Evolutionary conservation across 2,797 vertebrate genomes (phyloP).

Genomic region (Neostethus bicornis): DNA sequence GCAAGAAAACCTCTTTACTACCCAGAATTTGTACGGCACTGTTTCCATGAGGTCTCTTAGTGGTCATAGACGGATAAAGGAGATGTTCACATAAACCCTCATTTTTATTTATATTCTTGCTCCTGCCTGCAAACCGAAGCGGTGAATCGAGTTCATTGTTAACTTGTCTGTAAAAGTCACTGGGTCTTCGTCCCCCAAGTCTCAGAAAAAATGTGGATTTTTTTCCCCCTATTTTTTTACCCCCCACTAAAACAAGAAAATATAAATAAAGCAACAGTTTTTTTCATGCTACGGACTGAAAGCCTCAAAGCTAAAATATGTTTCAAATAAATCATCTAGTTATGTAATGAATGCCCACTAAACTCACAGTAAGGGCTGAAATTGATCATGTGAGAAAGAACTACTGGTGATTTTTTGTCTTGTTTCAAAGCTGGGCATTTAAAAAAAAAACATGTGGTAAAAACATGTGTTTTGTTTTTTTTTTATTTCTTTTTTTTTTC

Average conservation of each 20-base stretch:
- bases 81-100: slow-evolving; percentile 33
- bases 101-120: slow-evolving; percentile 36
- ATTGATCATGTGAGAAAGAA: slow-evolving; percentile 43
- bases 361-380: slow-evolving; percentile 40
- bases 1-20: not conserved
- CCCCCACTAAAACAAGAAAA: slow-evolving; percentile 49
- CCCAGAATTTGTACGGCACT: not conserved
- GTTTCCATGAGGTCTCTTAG: slow-evolving; percentile 32
- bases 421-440: slow-evolving; percentile 32
- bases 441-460: slow-evolving; percentile 20
- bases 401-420: slow-evolving; percentile 27
- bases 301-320: slow-evolving; percentile 57
- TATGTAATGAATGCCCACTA: slow-evolving; percentile 46
- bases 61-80: slow-evolving; percentile 9
- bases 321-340: slow-evolving; percentile 52
- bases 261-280: slow-evolving; percentile 60
- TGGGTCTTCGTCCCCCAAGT: slow-evolving; percentile 24
- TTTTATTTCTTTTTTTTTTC: too few species aligned
- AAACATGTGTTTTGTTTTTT: slow-evolving; percentile 1
- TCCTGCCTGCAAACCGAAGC: slow-evolving; percentile 48
- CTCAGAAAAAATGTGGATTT: slow-evolving; percentile 59
- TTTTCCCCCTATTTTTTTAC: slow-evolving; percentile 41
- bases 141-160: slow-evolving; percentile 75
- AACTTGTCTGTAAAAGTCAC: slow-evolving; percentile 40
- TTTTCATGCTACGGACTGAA: slow-evolving; percentile 39